A percentile compares a stretch with the other conserved stretches of the same genome.
phyloP scores from a whole-genome alignment of 2,113 vertebrate genomes.

The Zapornia atra region DNA sequence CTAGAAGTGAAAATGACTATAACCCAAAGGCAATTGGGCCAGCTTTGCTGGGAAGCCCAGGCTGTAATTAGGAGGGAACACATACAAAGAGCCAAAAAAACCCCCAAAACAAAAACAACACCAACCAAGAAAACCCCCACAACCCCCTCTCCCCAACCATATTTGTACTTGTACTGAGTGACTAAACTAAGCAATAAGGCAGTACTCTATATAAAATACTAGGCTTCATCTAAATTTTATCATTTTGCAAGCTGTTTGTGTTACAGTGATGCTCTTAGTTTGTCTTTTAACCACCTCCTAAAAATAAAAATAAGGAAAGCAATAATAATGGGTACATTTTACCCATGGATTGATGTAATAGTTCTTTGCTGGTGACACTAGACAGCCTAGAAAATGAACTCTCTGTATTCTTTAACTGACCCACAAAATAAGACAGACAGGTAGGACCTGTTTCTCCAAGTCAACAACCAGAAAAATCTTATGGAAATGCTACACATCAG shows the following conservation, averaged over 20 bases:
- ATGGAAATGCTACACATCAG: rapidly evolving
- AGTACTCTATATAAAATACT: neutral
- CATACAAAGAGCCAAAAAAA: neutral
- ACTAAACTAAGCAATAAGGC: neutral
- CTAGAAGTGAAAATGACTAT: neutral
- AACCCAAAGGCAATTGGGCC: neutral
- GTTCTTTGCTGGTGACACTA: neutral
- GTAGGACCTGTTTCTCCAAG: neutral
- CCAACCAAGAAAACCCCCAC: neutral
- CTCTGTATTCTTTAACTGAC: neutral
- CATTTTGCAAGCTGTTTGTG: neutral
- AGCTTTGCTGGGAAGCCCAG: neutral
- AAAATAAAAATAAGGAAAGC: neutral
- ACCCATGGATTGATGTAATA: neutral
- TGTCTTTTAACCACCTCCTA: neutral
- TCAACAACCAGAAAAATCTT: neutral
- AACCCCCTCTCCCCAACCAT: no score
- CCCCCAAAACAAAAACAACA: neutral
- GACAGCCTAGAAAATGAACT: neutral
- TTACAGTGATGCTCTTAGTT: neutral
- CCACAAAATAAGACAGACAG: neutral
- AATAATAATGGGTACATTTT: slow-evolving; percentile 9
- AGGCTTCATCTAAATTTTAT: neutral
- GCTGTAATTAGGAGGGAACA: neutral
- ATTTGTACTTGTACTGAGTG: neutral